A percentile compares a stretch with the other conserved stretches of the same genome.
phyloP scores from a whole-genome alignment of 1,140 invertebrate genomes.

The Mycetomoellerius zeteki region DNA sequence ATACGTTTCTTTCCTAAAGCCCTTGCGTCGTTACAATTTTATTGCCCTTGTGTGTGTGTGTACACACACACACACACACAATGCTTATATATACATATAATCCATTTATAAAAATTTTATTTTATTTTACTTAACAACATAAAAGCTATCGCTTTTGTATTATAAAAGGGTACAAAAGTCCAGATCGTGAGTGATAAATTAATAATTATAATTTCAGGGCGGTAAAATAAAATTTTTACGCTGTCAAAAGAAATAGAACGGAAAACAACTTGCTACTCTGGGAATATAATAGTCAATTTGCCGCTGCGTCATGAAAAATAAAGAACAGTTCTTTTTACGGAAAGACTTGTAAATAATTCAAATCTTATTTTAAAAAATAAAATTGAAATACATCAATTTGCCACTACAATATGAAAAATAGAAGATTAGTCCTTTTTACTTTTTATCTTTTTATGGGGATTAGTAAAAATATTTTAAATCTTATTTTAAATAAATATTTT shows the following conservation, averaged over 20 bases:
- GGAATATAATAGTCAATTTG: background rate
- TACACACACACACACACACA: too few species aligned
- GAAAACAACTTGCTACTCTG: background rate
- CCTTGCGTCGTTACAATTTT: conserved; percentile 30
- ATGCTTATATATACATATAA: background rate
- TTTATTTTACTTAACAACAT: background rate
- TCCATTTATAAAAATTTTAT: background rate
- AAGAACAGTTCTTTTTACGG: background rate
- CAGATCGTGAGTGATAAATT: background rate
- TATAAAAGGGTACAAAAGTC: background rate
- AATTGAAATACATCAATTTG: background rate
- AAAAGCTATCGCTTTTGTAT: background rate
- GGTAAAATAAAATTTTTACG: background rate
- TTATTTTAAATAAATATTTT: conserved; percentile 26
- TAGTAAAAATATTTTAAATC: background rate
- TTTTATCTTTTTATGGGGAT: background rate
- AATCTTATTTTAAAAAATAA: conserved; percentile 1
- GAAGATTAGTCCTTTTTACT: background rate
- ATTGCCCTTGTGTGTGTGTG: background rate
- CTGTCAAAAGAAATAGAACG: background rate
- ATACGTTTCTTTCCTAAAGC: background rate
- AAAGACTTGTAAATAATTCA: background rate
- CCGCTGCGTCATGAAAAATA: background rate
- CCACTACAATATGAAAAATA: background rate
- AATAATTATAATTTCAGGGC: too few species aligned